These are phyloP conservation scores for Chitala chitala DNA, from an alignment of 2,113 vertebrate species.

Conservation along the genomic window DNA sequence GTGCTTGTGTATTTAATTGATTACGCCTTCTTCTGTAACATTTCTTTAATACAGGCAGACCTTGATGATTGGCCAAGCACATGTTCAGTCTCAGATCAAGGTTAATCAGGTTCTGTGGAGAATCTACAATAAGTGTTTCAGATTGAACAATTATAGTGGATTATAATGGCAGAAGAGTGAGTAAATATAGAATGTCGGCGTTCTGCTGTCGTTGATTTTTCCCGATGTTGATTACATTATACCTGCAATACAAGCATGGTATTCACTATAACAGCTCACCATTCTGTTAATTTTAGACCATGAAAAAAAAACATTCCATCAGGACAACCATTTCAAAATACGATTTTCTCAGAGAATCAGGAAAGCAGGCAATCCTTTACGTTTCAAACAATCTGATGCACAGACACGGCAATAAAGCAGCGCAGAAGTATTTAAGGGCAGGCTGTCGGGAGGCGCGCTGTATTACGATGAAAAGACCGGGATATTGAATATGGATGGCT, in stretches of 20 bases:
- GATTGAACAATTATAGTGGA: conserved; percentile 7
- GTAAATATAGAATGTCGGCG: background rate
- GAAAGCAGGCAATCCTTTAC: background rate
- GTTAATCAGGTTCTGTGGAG: background rate
- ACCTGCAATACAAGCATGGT: background rate
- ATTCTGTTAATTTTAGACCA: background rate
- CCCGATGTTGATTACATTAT: conserved; percentile 5
- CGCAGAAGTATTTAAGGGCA: conserved; percentile 3
- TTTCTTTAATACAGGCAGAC: background rate
- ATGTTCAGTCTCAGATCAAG: background rate
- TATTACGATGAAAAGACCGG: conserved; percentile 14
- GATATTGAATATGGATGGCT: conserved; percentile 25
- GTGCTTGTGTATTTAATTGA: background rate
- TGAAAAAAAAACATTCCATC: background rate
- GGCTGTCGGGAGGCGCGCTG: conserved; percentile 3
- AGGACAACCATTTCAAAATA: background rate
- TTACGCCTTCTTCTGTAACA: background rate
- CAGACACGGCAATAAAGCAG: background rate
- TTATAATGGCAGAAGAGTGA: background rate
- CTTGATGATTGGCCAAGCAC: background rate
- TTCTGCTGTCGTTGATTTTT: background rate
- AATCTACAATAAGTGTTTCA: conserved; percentile 1
- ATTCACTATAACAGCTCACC: background rate
- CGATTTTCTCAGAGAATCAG: background rate
- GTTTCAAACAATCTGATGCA: background rate